phyloP scores from a whole-genome alignment of 2,113 vertebrate genomes.

The Ia io region DNA sequence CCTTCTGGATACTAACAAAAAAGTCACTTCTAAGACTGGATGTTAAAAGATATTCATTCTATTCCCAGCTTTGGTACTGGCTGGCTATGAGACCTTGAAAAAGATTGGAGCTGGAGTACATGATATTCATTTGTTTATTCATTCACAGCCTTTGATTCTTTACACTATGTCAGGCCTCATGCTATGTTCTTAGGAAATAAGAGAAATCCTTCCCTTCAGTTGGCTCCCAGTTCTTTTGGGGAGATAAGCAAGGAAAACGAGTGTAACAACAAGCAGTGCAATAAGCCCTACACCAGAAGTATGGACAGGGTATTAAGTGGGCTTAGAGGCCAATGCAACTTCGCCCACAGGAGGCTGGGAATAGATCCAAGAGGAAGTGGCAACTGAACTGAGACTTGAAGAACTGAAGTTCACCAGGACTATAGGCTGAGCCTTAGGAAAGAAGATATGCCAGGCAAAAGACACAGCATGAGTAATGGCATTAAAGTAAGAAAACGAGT shows the following conservation, averaged over 20 bases:
- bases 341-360: neutral
- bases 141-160: constrained; percentile 30
- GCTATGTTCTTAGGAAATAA: constrained; percentile 1
- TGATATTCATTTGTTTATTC: constrained; percentile 15
- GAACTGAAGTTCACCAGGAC: neutral
- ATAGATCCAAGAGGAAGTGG: constrained; percentile 40
- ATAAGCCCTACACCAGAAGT: neutral
- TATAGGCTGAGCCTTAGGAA: neutral
- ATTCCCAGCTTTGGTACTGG: neutral
- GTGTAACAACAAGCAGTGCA: neutral
- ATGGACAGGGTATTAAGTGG: neutral
- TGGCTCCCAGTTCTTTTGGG: constrained; percentile 4
- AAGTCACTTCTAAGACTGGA: neutral
- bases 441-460: neutral
- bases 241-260: constrained; percentile 19
- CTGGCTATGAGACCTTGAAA: neutral
- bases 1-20: neutral
- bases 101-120: neutral
- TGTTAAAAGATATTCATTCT: neutral
- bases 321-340: neutral
- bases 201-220: neutral
- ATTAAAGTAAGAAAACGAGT: neutral
- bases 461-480: neutral
- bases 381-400: neutral
- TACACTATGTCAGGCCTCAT: neutral